Conservation (phyloP, 2,113 vertebrate genomes). For the Neopipo cinnamomea region DNA sequence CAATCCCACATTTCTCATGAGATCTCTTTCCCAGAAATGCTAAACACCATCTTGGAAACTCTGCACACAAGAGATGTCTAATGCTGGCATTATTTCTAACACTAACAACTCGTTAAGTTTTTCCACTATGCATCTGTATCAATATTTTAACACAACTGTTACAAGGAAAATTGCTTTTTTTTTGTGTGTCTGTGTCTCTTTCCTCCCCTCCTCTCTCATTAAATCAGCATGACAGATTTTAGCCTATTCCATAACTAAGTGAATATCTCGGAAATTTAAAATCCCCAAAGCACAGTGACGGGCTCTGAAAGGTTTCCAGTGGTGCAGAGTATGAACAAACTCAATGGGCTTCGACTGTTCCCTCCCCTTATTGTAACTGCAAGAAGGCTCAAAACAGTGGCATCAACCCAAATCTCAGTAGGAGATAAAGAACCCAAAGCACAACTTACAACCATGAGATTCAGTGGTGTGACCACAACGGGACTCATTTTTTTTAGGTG, state of each 20-base stretch:
- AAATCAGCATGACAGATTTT: conserved; percentile 62
- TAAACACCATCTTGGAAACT: conserved; percentile 48
- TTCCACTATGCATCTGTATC: conserved; percentile 59
- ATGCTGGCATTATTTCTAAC: conserved; percentile 62
- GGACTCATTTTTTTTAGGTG: neutral
- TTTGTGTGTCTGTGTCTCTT: conserved; percentile 9
- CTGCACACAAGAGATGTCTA: conserved; percentile 46
- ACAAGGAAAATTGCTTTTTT: conserved; percentile 64
- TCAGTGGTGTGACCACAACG: neutral
- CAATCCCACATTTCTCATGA: conserved; percentile 14
- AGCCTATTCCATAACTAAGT: conserved; percentile 62
- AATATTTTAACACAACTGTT: conserved; percentile 71
- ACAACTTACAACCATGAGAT: neutral
- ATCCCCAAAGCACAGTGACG: conserved; percentile 39
- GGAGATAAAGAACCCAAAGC: neutral
- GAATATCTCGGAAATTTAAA: conserved; percentile 65
- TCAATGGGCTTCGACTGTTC: neutral
- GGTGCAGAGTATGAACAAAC: neutral
- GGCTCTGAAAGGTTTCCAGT: conserved; percentile 53
- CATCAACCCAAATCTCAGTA: neutral
- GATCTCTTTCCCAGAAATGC: conserved; percentile 42
- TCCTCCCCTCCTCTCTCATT: conserved; percentile 52
- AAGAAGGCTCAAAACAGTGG: neutral
- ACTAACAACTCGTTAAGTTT: conserved; percentile 57
- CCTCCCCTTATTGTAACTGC: neutral